phyloP scores from a whole-genome alignment of 2,888 invertebrate species.

The Glomeris marginata region DNA sequence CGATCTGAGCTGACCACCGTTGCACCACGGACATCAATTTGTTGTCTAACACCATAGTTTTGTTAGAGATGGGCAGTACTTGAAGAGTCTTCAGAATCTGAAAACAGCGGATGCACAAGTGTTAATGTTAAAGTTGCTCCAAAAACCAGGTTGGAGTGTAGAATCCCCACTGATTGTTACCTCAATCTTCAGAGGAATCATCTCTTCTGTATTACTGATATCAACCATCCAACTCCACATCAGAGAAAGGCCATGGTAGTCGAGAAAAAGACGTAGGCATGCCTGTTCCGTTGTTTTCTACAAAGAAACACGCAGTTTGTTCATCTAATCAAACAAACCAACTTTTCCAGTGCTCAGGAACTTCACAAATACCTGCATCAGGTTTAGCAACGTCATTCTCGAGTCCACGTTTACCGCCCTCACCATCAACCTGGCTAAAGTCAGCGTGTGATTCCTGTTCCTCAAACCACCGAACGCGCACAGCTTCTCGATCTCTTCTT shows the following conservation, averaged over 20 bases:
- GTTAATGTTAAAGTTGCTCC: no score
- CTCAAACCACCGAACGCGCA: constrained; percentile 57
- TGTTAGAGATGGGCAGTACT: constrained; percentile 79
- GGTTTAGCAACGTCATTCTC: constrained; percentile 48
- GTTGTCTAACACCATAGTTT: constrained; percentile 81
- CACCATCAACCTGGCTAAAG: constrained; percentile 79
- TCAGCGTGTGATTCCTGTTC: constrained; percentile 77
- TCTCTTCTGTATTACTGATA: constrained; percentile 23
- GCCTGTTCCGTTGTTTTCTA: constrained; percentile 31
- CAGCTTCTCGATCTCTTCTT: constrained; percentile 74
- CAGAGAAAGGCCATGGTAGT: constrained; percentile 76
- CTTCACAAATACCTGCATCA: constrained; percentile 47
- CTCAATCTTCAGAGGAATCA: constrained; percentile 26
- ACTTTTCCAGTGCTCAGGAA: neutral
- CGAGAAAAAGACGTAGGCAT: constrained; percentile 29
- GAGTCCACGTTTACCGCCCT: constrained; percentile 69
- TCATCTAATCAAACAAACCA: neutral
- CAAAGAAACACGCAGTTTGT: constrained; percentile 7
- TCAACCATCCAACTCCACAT: constrained; percentile 89
- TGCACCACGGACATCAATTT: constrained; percentile 73
- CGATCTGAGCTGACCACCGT: constrained; percentile 47
- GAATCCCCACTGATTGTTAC: no score
- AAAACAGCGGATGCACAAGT: neutral
- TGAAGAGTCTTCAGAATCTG: constrained; percentile 65
- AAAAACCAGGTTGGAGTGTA: no score